Evolutionary conservation across 2,113 vertebrate genomes (phyloP), one percentile per base, ranked within the genome.

Genomic region (Podiceps cristatus): DNA sequence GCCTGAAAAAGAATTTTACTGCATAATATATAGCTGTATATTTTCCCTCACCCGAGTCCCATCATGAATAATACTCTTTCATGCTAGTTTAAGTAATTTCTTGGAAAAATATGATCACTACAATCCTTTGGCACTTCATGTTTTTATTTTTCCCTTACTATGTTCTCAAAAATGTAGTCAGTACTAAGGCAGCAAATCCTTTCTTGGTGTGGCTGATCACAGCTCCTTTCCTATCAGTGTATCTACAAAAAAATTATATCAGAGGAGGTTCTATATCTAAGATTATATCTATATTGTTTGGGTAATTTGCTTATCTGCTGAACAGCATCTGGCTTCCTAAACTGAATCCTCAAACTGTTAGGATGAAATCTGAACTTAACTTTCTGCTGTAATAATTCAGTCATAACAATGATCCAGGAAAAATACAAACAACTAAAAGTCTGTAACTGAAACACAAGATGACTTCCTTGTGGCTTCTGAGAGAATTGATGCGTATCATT

Each of bases 51-150:
- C 72, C 56, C 45, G 0, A 80, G 63, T 19, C 83, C 53, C 90
- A 42, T 23, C 31, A 18, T 95, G 72, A 96, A 81, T 93, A 68
- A 95, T 10, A 25, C 24, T 72, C 93, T 94, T 96, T 92, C 84
- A 92, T 35, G 62, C 47, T 40, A 74, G 60, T 64, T 95, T 23
- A 47, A 74, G 75, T 64, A 60, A 84, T 83, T 93, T 95, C 72
- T 90, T 93, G 92, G 80, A 86, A 94, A 95, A 90, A 44, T n/a
- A 58, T 47, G 75, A 96, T 2, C 15, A 25, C 68, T 56, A 17
- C 69, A 44, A 31, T 23, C 45, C 83, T 86, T 69, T 79, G 62
- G 64, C 64, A 91, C 81, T 77, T 77, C 14, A 1, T 8, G 22
- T 12, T 58, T 53, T 10, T 16, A 14, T 19, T 95, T 93, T 87